Evolutionary conservation across 2,113 vertebrate genomes (phyloP).

Genomic region (Hyperopisus bebe): DNA sequence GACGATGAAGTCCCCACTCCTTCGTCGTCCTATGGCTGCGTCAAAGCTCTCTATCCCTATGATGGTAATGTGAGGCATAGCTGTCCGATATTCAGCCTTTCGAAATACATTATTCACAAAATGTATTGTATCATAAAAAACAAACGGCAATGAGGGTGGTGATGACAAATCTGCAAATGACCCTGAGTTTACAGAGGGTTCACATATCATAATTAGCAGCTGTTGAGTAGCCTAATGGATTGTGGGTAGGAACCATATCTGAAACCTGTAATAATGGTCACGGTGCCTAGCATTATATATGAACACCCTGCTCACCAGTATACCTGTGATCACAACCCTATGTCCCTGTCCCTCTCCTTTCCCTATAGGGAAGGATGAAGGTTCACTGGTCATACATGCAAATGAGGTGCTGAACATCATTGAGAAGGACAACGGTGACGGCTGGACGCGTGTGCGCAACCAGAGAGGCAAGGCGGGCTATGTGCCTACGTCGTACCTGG

Average conservation of each 20-base stretch:
- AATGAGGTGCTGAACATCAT: conserved; percentile 90
- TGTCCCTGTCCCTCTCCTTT: not conserved
- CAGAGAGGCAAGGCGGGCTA: conserved; percentile 94
- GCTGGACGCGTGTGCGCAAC: conserved; percentile 92
- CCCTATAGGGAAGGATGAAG: conserved; percentile 84
- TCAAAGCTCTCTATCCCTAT: conserved; percentile 93
- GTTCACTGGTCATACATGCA: conserved; percentile 90
- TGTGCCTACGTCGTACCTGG: conserved; percentile 95
- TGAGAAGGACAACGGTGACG: conserved; percentile 96
- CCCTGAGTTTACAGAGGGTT: not conserved
- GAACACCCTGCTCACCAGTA: not conserved
- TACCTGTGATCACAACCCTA: not conserved
- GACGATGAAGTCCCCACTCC: conserved; percentile 68
- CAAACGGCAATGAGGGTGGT: not conserved
- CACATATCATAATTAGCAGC: not conserved
- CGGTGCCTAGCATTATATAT: not conserved
- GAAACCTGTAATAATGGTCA: not conserved
- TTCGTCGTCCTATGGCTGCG: conserved; percentile 79
- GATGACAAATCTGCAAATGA: not conserved
- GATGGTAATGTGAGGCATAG: conserved; percentile 66
- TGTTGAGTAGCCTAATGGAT: not conserved
- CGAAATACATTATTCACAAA: not conserved
- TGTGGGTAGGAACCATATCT: not conserved
- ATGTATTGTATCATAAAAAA: not conserved
- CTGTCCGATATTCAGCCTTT: not conserved